phyloP scores from a whole-genome alignment of 30 jellyfish, hydroid and myxozoan species.

The Cassiopea xamachana region DNA sequence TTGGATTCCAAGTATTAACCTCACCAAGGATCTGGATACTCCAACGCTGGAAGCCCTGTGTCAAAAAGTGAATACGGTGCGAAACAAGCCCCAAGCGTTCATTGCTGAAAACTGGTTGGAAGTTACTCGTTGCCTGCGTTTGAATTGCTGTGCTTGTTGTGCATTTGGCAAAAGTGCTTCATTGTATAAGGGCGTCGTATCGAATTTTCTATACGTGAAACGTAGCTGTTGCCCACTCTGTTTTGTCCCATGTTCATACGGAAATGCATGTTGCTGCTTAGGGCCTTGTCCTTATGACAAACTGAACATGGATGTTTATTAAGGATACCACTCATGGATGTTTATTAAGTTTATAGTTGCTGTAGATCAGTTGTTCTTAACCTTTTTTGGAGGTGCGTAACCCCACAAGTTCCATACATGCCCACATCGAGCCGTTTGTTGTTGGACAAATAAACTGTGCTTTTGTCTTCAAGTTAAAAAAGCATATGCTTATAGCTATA shows the following conservation, averaged over 20 bases:
- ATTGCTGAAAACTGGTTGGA: slow-evolving; percentile 51
- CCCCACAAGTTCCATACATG: too few species aligned
- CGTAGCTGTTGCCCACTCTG: background rate
- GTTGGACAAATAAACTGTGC: too few species aligned
- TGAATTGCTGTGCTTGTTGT: slow-evolving; percentile 27
- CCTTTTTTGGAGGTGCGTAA: too few species aligned
- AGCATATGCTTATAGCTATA: too few species aligned
- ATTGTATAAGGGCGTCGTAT: background rate
- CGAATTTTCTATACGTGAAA: slow-evolving; percentile 12
- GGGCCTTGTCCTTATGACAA: slow-evolving; percentile 46
- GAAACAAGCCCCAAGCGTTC: slow-evolving; percentile 9
- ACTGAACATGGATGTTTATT: slow-evolving; percentile 32
- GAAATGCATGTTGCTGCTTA: background rate
- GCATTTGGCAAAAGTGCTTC: slow-evolving; percentile 1
- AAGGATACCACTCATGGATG: background rate
- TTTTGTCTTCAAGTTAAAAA: too few species aligned
- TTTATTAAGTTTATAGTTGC: too few species aligned
- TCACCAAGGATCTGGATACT: background rate
- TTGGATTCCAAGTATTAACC: slow-evolving; percentile 44
- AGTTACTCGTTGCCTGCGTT: slow-evolving; percentile 21
- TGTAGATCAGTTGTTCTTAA: too few species aligned
- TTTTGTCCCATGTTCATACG: slow-evolving; percentile 17
- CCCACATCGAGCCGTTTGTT: too few species aligned
- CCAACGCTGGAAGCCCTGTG: background rate
- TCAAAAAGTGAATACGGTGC: background rate